phyloP scores from a whole-genome alignment of 2,797 vertebrate genomes.

The Kryptolebias ocellatus region DNA sequence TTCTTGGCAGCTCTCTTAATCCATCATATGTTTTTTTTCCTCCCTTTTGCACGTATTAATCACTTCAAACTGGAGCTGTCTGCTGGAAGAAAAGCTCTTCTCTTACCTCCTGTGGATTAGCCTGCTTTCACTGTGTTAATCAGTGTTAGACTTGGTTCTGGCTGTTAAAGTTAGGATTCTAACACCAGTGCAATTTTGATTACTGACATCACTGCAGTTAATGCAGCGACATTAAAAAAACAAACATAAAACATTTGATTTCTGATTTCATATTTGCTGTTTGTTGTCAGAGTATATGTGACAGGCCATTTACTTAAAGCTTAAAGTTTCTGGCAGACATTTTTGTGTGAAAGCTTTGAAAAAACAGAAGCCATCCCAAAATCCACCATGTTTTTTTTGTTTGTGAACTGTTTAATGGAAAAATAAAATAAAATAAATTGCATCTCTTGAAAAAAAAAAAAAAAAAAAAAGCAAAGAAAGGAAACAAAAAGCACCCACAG shows the following conservation, averaged over 20 bases:
- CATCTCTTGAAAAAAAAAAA: not conserved
- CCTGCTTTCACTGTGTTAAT: constrained; percentile 43
- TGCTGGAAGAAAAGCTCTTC: constrained; percentile 39
- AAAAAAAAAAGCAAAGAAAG: not conserved
- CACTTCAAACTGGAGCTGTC: constrained; percentile 41
- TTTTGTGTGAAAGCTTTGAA: not conserved
- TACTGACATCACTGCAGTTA: constrained; percentile 7
- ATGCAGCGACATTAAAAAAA: not conserved
- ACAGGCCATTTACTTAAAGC: not conserved
- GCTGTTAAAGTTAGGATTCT: constrained; percentile 11
- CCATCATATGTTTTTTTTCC: constrained; percentile 35
- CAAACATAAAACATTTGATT: not conserved
- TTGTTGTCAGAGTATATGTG: too few relatives aligned
- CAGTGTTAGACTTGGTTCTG: constrained; percentile 29
- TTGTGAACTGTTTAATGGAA: not conserved
- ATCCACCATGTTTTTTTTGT: not conserved
- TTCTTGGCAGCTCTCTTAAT: constrained; percentile 55
- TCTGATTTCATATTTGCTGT: not conserved
- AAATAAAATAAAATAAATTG: not conserved
- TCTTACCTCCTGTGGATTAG: constrained; percentile 47
- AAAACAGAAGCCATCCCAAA: not conserved
- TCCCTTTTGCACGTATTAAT: constrained; percentile 46
- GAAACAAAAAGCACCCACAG: not conserved
- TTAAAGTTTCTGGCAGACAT: not conserved
- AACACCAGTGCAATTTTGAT: constrained; percentile 2